These are phyloP conservation scores for Eupristina koningsbergeri DNA, from an alignment of 1,140 invertebrate species.

Conservation along the genomic window DNA sequence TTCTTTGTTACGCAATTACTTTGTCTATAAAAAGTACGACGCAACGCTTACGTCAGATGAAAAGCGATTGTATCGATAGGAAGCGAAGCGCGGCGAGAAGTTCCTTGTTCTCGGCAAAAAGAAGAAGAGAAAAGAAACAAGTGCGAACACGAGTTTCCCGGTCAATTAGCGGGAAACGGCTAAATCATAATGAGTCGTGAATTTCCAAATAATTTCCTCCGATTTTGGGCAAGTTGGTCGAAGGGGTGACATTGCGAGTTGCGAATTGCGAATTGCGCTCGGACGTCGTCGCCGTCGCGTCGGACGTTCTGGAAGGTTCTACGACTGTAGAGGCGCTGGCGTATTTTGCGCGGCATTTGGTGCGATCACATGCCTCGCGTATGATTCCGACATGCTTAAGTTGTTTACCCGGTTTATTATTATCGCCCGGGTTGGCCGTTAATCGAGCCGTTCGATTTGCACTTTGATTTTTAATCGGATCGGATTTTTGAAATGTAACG, in stretches of 20 bases:
- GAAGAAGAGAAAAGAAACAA: too few relatives aligned
- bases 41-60: background rate
- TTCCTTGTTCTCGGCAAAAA: too few relatives aligned
- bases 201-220: too few relatives aligned
- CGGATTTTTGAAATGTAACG: too few relatives aligned
- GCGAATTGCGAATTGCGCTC: background rate
- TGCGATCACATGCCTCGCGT: background rate
- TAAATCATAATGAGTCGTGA: too few relatives aligned
- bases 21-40: background rate
- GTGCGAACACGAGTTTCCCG: too few relatives aligned
- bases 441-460: background rate
- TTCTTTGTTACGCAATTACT: background rate
- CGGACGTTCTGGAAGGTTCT: conserved; percentile 4
- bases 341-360: conserved; percentile 1
- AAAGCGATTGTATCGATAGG: background rate
- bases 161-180: too few relatives aligned
- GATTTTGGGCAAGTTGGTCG: too few relatives aligned
- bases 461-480: too few relatives aligned
- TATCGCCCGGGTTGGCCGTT: background rate
- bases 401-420: background rate
- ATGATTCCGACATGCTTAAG: background rate
- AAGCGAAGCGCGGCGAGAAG: too few relatives aligned
- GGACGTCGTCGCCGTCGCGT: too few relatives aligned
- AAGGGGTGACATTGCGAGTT: too few relatives aligned
- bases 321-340: background rate